These are phyloP conservation scores for Sclerurus mexicanus DNA, from an alignment of 2,113 vertebrate genomes.

Conservation along the genomic window DNA sequence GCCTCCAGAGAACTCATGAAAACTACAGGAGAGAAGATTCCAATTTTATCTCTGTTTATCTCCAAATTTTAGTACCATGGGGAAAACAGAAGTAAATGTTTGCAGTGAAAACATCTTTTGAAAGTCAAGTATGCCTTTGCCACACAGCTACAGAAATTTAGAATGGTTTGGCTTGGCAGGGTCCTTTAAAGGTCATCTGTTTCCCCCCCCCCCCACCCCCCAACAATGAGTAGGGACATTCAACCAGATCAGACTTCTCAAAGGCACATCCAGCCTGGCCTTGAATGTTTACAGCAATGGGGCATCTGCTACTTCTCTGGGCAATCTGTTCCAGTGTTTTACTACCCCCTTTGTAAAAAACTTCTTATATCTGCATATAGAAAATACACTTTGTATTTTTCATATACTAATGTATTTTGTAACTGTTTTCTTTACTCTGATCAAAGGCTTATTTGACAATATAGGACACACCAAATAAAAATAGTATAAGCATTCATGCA, in stretches of 20 bases:
- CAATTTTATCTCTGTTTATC: neutral
- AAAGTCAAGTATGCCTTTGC: neutral
- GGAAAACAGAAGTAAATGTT: neutral
- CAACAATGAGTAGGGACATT: neutral
- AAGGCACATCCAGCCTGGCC: neutral
- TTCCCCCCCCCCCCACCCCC: fast-evolving
- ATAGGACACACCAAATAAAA: neutral
- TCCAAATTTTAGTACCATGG: neutral
- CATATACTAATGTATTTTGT: neutral
- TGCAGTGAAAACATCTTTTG: neutral
- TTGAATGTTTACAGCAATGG: neutral
- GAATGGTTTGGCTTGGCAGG: neutral
- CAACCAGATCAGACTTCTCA: neutral
- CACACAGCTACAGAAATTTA: neutral
- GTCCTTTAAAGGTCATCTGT: neutral
- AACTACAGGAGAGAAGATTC: neutral
- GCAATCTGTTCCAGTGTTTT: neutral
- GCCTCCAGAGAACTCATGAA: neutral
- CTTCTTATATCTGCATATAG: neutral
- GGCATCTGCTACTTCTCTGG: neutral
- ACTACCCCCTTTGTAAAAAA: neutral
- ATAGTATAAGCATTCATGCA: too few relatives aligned
- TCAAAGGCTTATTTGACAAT: neutral
- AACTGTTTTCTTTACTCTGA: neutral
- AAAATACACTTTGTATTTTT: neutral